Evolutionary conservation across 2,888 invertebrate species (phyloP).

Genomic region (Caenorhabditis drosophilae): DNA sequence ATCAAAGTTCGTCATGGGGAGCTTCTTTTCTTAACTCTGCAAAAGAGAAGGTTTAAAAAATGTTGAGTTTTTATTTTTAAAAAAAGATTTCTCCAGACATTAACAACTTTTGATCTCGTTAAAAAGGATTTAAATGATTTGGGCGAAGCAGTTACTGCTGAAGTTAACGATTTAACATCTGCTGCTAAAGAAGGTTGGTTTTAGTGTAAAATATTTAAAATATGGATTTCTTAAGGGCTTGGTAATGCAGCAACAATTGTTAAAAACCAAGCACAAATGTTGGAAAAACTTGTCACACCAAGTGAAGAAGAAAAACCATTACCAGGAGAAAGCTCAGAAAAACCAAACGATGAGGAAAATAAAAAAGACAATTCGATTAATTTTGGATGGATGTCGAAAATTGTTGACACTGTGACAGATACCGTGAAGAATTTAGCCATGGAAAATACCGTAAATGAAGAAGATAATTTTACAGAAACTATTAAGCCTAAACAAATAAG

Average conservation of each 20-base stretch:
- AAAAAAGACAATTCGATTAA: conserved; percentile 21
- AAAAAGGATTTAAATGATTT: conserved; percentile 67
- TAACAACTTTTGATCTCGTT: conserved; percentile 63
- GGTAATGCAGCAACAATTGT: conserved; percentile 45
- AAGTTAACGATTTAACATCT: conserved; percentile 57
- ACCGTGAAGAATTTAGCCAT: conserved; percentile 63
- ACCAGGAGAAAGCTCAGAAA: conserved; percentile 14
- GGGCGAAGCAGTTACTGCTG: conserved; percentile 59
- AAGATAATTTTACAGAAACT: conserved; percentile 59
- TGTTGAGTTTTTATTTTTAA: conserved; percentile 7
- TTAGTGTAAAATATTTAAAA: neutral
- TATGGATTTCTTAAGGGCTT: conserved; percentile 13
- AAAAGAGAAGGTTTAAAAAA: conserved; percentile 60
- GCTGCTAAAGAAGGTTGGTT: conserved; percentile 44
- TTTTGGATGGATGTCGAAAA: conserved; percentile 58
- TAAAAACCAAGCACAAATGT: conserved; percentile 62
- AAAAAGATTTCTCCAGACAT: conserved; percentile 50
- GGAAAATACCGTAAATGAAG: conserved; percentile 64
- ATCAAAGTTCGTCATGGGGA: conserved; percentile 48
- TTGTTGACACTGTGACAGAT: conserved; percentile 39
- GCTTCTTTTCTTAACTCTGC: conserved; percentile 58
- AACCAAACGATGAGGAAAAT: neutral
- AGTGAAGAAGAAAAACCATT: conserved; percentile 40
- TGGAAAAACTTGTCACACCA: conserved; percentile 59
- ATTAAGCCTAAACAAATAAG: conserved; percentile 47